Base-by-base conservation (phyloP, 2,113 vertebrate genomes). In the Polypterus senegalus region DNA sequence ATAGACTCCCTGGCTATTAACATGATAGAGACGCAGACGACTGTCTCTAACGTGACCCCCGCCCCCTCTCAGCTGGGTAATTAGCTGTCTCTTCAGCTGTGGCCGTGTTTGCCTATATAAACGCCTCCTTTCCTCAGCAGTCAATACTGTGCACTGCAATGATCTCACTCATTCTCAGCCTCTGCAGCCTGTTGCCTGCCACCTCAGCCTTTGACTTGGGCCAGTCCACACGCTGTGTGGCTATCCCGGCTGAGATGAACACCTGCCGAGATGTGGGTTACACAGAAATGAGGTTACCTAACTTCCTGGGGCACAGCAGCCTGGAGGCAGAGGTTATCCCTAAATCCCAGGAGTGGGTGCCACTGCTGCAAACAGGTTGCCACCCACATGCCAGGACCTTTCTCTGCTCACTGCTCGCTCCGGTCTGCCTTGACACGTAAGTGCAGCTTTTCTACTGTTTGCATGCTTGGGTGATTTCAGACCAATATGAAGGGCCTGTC, bases 381-480 rank as follows among this genome's bases (percentile, higher is more conserved):
- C 91, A 94, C 61, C 82, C 89, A n/a, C 78, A 89, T 1, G 77
- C 84, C 47, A 80, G 84, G 73, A 81, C 78, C 8, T 94, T 94
- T 65, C 73, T 94, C 56, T 94, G 92, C 76, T 89, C 91, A 7
- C 74, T 93, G 56, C 83, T 92, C 43, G 88, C 91, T 3, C 91
- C 91, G 0, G 66, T 91, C 74, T 94, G 91, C 66, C 83, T 94
- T 10, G 92, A 92, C 68, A 90, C 84, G 91, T 93, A 85, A 85
- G 91, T 82, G 8, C 9, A 48, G 4, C 8, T 44, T 58, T 48
- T 59, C 10, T 53, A 53, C 51, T 51, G 53, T 3, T 8, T 5
- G 2, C n/a, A 43, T 49, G 4, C n/a, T 4, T 52, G 51, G 47
- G 1, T 43, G 9, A 60, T 54, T 58, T 45, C 27, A 2, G 27